Conservation (phyloP, 2,113 vertebrate species). For the Rhodinocichla rosea region DNA sequence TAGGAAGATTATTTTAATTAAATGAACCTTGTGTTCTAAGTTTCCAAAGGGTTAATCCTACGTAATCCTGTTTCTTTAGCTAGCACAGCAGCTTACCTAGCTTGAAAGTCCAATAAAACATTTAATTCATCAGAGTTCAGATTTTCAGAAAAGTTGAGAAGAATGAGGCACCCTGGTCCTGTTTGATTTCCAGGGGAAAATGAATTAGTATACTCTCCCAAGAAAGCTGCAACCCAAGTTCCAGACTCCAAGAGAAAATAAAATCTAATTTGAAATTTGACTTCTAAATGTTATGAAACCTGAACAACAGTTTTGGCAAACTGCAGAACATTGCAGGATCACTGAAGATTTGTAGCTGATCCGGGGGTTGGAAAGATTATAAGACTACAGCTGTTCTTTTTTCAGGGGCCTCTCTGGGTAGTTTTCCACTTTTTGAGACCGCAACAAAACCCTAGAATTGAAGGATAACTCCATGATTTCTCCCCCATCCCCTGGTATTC, state of each 20-base stretch:
- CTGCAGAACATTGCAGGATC: neutral
- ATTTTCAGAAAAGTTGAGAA: neutral
- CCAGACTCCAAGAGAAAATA: neutral
- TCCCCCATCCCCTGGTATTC: neutral
- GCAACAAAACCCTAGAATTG: neutral
- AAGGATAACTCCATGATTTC: neutral
- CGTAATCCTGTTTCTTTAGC: neutral
- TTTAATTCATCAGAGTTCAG: neutral
- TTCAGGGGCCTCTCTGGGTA: neutral
- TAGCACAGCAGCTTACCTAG: neutral
- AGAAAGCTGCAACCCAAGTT: neutral
- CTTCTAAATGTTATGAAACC: neutral
- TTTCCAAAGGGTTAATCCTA: constrained; percentile 30
- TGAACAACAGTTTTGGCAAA: neutral
- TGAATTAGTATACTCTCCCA: neutral
- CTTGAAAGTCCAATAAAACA: neutral
- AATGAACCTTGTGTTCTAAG: neutral
- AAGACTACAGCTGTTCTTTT: neutral
- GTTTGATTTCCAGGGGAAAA: neutral
- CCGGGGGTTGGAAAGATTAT: accelerated
- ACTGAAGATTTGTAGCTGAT: neutral
- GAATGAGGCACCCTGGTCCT: neutral
- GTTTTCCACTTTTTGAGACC: neutral
- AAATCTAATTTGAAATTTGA: neutral
- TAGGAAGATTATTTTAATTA: constrained; percentile 36